Base-by-base conservation (phyloP, 2,113 vertebrate genomes). In the Chlorocebus sabaeus region DNA sequence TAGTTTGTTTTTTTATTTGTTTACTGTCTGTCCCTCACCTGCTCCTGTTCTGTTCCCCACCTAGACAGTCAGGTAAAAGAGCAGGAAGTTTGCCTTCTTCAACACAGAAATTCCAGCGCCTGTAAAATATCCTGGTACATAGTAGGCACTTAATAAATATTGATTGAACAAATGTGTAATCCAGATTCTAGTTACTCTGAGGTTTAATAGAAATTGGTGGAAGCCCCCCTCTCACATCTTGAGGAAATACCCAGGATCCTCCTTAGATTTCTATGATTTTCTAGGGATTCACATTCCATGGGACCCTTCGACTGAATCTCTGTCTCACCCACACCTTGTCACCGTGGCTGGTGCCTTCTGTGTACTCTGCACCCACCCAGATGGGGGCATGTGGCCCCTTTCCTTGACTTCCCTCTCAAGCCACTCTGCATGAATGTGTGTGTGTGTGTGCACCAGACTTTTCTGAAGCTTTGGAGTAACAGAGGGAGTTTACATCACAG, bases 301-400 rank as follows among this genome's bases (percentile, higher is more conserved):
- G 57, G 6, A 50, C 8, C 18, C 17, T 52, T 79, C 72, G 32
- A 4, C 52, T 76, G 12, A 25, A 8, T 52, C 2, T n/a, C 32
- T 20, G 30, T 22, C 27, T 75, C 32, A 64, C 8, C 10, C 18
- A 64, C 10, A 25, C 38, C 9, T 32, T n/a, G 4, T 45, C 14
- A 16, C 13, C 43, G 11, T 30, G 30, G 22, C 38, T 5, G 12
- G 25, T 8, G 27, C 1, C 23, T 61, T 57, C 32, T 1, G 27
- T 38, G 17, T 75, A 40, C 16, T 70, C 16, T 68, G 20, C 3
- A 35, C 81, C 30, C 27, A 59, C 22, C 17, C 1, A 5, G 5
- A 14, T 32, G 11, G 10, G 25, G 6, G 5, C 7, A 43, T 3
- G 0, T 16, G 55, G 5, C 4, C 10, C 27, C 8, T 67, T 72